phyloP scores from a whole-genome alignment of 2,113 vertebrate genomes.

The Podarcis cretensis region DNA sequence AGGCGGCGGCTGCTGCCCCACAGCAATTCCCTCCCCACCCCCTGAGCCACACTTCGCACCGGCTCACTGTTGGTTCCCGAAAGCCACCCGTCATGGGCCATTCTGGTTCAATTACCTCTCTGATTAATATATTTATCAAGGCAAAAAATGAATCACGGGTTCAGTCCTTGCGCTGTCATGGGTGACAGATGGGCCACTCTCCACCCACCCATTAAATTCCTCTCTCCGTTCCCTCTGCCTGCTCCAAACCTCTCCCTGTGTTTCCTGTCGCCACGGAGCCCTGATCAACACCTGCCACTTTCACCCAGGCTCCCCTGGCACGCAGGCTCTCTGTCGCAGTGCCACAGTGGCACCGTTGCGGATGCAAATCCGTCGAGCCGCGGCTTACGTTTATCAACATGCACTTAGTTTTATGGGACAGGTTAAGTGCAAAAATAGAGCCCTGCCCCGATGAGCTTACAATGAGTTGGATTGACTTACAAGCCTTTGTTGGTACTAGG shows the following conservation, averaged over 20 bases:
- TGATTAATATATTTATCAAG: constrained; percentile 32
- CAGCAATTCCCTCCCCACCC: not conserved
- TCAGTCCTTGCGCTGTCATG: not conserved
- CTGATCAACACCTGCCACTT: no score
- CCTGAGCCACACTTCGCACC: no score
- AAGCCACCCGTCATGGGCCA: not conserved
- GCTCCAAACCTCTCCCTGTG: not conserved
- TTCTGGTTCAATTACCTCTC: constrained; percentile 3
- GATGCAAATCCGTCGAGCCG: no score
- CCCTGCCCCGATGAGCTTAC: not conserved
- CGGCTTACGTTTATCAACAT: not conserved
- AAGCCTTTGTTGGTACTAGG: not conserved
- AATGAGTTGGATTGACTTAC: not conserved
- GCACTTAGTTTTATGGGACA: no score
- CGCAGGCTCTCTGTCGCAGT: no score
- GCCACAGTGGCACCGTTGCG: no score
- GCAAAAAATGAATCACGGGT: not conserved
- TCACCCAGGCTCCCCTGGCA: no score
- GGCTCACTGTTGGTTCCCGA: not conserved
- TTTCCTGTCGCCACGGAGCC: no score
- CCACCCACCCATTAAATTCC: not conserved
- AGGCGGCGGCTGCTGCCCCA: not conserved
- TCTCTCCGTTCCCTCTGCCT: not conserved
- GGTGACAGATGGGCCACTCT: constrained; percentile 3
- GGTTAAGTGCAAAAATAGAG: not conserved